Evolutionary conservation across 2,797 vertebrate genomes (phyloP), one percentile per base, ranked within the genome.

Genomic region (Sebastolobus altivelis): DNA sequence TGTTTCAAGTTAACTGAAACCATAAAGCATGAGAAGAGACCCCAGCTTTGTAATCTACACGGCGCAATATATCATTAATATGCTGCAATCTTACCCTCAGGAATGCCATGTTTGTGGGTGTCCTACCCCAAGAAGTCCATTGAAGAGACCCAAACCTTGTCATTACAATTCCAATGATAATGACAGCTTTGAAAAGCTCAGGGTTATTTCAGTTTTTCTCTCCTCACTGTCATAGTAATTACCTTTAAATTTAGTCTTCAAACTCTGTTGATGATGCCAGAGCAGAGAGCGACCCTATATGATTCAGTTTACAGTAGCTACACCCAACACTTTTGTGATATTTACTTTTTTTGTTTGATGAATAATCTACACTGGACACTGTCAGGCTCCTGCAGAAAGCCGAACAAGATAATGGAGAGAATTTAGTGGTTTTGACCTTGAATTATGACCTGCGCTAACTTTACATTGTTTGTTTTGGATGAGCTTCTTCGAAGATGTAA

Each of bases 161-260:
- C 95, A 97, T 97, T 96, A 96, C 94, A 96, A 95, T 96, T 95
- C 94, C 95, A 94, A 91, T 95, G 95, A 95, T 96, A 96, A 96
- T 96, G 92, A 96, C 95, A 96, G 95, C 93, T 95, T 96, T 92
- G 93, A 93, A 95, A 94, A 83, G 91, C 88, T 94, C 80, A 83
- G 82, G 94, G 94, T 96, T 96, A 94, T 96, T 95, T 96, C 93
- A 95, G 94, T 93, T 92, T 46, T 94, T 91, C 93, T 94, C 94
- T 95, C 79, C 90, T 94, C 87, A 91, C 94, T 95, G 93, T 97
- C 96, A 95, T 96, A 96, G 95, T 93, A 97, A 95, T 97, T 97
- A 96, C 94, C 95, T 95, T 96, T 96, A 96, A 96, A 96, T 96
- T 96, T 96, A 96, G 96, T 96, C 92, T 89, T 92, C 88, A 95